phyloP scores from a whole-genome alignment of 2,888 invertebrate genomes.

The Platycheirus albimanus region DNA sequence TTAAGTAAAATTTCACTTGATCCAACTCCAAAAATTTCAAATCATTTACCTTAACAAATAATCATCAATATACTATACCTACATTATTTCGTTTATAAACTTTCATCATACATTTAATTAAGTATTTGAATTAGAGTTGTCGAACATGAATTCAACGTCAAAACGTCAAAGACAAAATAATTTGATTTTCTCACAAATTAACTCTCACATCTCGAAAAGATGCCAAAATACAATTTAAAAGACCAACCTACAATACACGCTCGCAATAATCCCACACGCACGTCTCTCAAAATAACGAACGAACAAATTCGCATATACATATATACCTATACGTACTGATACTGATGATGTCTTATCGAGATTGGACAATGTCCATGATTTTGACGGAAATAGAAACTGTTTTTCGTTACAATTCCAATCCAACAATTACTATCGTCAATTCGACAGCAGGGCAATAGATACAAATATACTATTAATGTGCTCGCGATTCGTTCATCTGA shows the following conservation, averaged over 20 bases:
- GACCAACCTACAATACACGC: no score
- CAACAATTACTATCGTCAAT: neutral
- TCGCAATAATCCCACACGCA: conserved; percentile 31
- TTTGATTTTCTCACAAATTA: conserved; percentile 56
- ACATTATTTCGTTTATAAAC: conserved; percentile 6
- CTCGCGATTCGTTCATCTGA: conserved; percentile 43
- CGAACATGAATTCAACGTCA: conserved; percentile 28
- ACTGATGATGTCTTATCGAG: conserved; percentile 82
- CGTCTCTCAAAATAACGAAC: conserved; percentile 7
- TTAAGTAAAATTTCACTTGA: neutral
- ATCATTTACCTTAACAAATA: neutral
- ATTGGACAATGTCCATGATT: conserved; percentile 81
- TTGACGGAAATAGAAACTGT: conserved; percentile 78
- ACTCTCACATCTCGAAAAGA: conserved; percentile 15
- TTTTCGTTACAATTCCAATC: conserved; percentile 55
- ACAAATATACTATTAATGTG: neutral
- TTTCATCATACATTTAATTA: conserved; percentile 57
- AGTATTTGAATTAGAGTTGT: neutral
- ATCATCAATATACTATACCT: neutral
- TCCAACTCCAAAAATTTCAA: neutral
- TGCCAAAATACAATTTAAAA: conserved; percentile 14
- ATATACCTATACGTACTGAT: conserved; percentile 74
- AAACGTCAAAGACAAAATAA: conserved; percentile 32
- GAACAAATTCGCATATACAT: conserved; percentile 53
- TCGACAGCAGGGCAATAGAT: neutral